Evolutionary conservation across 2,888 invertebrate genomes (phyloP), one percentile per base, ranked within the genome.

Genomic region (Clitarchus hookeri): DNA sequence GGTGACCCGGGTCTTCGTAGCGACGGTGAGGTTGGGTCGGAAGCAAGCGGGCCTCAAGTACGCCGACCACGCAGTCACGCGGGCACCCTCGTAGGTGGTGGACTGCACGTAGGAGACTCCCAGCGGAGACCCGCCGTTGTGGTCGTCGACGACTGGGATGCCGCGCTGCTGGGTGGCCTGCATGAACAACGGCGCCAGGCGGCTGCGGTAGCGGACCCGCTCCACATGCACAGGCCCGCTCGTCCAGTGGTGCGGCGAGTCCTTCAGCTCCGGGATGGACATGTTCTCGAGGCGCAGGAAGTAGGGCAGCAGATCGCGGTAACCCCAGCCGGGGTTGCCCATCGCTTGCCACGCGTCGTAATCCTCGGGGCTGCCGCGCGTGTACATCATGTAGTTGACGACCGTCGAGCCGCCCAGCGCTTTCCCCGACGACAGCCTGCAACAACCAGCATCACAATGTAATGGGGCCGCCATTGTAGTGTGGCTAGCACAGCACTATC

Each of bases 311-410:
- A 97, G 92, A 86, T 96, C 94, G 0, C 93, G 90, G 90, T 95
- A 97, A 86, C 94, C 94, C 98, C 98, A 98, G 0, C 97, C 97
- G 0, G 92, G 90, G 90, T 97, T 97, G 0, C 97, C 97, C 90
- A 95, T 92, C 44, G 91, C 91, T n/a, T 93, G 95, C 98, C 98
- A 98, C 85, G 94, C 93, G 90, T 98, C 96, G 90, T 95, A 98
- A 92, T 98, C 97, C 83, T 92, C 92, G n/a, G 94, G 94, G 89
- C 96, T 95, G 0, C 97, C 97, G 84, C 98, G 93, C 0, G 96
- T 94, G 90, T 97, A 97, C 0, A 96, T 92, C 95, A 98, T 95
- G 90, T 95, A 97, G 91, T 98, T 97, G 9, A 97, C 95, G 9
- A 96, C 95, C 48, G 96, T 96, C 4, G 95, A 95, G 0, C 97